Evolutionary conservation across 2,888 invertebrate genomes (phyloP).

Genomic region (Chymomyza procnemis): DNA sequence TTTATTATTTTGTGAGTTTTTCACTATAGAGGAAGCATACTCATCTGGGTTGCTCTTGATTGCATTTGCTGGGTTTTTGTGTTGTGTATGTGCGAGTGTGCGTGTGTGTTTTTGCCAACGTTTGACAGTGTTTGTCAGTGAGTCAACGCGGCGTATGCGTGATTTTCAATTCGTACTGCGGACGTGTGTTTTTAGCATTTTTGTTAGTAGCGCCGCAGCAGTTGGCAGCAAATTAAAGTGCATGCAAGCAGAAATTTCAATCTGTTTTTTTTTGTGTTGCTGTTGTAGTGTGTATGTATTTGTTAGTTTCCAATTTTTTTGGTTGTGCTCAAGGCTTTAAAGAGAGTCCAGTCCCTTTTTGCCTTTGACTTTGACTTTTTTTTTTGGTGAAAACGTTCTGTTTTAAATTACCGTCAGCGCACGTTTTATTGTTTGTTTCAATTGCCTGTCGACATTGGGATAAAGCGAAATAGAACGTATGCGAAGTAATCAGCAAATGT

Average conservation of each 20-base stretch:
- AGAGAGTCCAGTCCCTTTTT: conserved; percentile 46
- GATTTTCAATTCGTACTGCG: conserved; percentile 54
- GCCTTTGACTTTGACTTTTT: too few relatives aligned
- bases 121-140: conserved; percentile 22
- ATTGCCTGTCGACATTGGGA: conserved; percentile 56
- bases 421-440: conserved; percentile 71
- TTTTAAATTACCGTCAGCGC: conserved; percentile 70
- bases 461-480: background rate
- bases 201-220: conserved; percentile 30
- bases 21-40: background rate
- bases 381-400: background rate
- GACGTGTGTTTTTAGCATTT: conserved; percentile 60
- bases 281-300: background rate
- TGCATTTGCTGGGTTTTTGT: conserved; percentile 30
- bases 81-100: conserved; percentile 58
- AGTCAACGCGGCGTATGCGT: conserved; percentile 42
- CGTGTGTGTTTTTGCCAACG: conserved; percentile 44
- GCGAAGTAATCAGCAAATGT: conserved; percentile 66
- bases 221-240: conserved; percentile 63
- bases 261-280: conserved; percentile 34
- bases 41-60: background rate
- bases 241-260: conserved; percentile 69
- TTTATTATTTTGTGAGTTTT: conserved; percentile 59
- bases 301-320: conserved; percentile 3
- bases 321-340: conserved; percentile 30